Evolutionary conservation across 2,797 vertebrate species (phyloP).

Genomic region (Coregonus sp.): DNA sequence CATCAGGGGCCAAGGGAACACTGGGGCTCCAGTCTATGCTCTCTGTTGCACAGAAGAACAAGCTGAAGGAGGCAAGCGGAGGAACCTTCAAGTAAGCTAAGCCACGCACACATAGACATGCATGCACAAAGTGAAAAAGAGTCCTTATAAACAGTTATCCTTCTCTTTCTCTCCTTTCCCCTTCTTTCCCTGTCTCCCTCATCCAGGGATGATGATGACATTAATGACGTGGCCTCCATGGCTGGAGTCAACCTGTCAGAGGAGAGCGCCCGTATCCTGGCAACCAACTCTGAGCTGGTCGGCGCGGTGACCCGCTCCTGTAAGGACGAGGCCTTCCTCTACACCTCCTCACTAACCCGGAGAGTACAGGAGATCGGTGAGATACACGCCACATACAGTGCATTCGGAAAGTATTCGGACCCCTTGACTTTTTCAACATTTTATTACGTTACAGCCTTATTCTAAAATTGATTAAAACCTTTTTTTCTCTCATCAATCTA

Average conservation of each 20-base stretch:
- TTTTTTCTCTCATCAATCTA: too few species aligned
- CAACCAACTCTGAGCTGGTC: conserved; percentile 91
- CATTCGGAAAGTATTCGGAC: too few species aligned
- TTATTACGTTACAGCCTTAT: too few species aligned
- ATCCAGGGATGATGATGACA: conserved; percentile 91
- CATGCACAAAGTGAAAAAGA: background rate
- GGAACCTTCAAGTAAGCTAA: conserved; percentile 87
- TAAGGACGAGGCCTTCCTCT: conserved; percentile 91
- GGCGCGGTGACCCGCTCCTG: conserved; percentile 91
- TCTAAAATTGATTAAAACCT: too few species aligned
- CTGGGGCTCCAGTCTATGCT: conserved; percentile 75
- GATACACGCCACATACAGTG: conserved; percentile 12
- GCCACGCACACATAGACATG: background rate
- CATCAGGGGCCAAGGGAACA: conserved; percentile 81
- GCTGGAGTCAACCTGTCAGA: conserved; percentile 93
- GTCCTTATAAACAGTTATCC: background rate
- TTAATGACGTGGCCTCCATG: conserved; percentile 95
- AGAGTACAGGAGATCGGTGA: conserved; percentile 90
- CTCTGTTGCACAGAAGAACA: conserved; percentile 84
- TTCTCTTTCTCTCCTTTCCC: background rate
- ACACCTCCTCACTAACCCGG: conserved; percentile 81
- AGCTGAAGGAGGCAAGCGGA: conserved; percentile 86
- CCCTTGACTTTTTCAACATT: too few species aligned
- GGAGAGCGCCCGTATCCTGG: conserved; percentile 92
- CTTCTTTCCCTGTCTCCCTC: conserved; percentile 75